A percentile compares a stretch with the other conserved stretches of the same genome.
phyloP scores from a whole-genome alignment of 2,113 vertebrate genomes.

The Pleuronectes platessa region DNA sequence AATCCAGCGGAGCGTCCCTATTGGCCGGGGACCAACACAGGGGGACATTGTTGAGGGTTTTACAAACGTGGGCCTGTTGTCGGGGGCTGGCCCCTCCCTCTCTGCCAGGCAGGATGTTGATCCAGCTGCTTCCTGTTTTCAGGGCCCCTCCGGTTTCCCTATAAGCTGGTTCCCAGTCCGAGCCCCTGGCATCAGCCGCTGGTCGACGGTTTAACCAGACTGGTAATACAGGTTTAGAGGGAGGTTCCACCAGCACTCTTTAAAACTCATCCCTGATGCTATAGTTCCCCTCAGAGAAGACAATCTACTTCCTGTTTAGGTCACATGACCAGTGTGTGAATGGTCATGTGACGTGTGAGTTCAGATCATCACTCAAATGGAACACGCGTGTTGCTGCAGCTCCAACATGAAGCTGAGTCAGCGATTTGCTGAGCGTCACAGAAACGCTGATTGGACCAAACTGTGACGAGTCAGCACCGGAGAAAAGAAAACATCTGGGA shows the following conservation, averaged over 20 bases:
- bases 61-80: conserved; percentile 46
- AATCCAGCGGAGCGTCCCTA: conserved; percentile 41
- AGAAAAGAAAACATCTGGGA: no score
- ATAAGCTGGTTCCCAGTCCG: conserved; percentile 31
- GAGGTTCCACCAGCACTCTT: background rate
- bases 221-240: background rate
- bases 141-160: conserved; percentile 38
- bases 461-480: no score
- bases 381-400: no score
- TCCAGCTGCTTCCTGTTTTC: conserved; percentile 84
- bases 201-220: background rate
- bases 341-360: no score
- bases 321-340: no score
- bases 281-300: no score
- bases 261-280: no score
- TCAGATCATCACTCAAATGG: no score
- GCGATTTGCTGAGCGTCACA: no score
- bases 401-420: no score
- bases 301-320: no score
- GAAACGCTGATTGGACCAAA: no score
- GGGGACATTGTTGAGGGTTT: conserved; percentile 62
- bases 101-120: conserved; percentile 79
- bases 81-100: conserved; percentile 32
- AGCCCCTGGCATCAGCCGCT: background rate
- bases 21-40: conserved; percentile 64